These are phyloP conservation scores for Cistogaster globosa DNA, from an alignment of 2,888 invertebrate genomes.

Conservation along the genomic window DNA sequence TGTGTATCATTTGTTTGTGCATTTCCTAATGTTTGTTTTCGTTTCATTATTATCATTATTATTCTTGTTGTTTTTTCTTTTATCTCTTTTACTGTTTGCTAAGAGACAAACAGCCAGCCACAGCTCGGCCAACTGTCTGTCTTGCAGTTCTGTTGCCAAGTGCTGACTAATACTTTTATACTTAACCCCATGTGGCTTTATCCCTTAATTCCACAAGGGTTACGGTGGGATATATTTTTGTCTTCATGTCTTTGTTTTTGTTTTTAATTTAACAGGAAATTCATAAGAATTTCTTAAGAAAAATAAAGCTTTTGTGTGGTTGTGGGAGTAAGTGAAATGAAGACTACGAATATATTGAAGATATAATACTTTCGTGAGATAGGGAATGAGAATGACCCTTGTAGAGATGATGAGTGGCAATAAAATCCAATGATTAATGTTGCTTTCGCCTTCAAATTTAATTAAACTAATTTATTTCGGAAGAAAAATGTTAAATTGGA, in stretches of 20 bases:
- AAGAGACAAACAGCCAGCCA: too few species aligned
- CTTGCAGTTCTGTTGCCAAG: conserved; percentile 30
- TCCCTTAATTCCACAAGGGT: conserved; percentile 65
- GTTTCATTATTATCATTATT: conserved; percentile 14
- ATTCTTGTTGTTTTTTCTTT: conserved; percentile 44
- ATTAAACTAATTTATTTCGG: conserved; percentile 51
- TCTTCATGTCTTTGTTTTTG: conserved; percentile 26
- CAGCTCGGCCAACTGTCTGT: not conserved
- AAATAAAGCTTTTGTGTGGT: conserved; percentile 28
- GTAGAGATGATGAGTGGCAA: conserved; percentile 4
- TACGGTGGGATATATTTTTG: conserved; percentile 40
- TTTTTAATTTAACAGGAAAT: conserved; percentile 57
- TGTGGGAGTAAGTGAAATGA: conserved; percentile 19
- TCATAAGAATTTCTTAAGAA: conserved; percentile 44
- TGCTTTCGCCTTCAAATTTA: conserved; percentile 31
- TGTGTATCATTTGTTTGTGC: conserved; percentile 30
- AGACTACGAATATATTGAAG: not conserved
- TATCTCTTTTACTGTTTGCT: conserved; percentile 72
- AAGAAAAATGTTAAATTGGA: conserved; percentile 3
- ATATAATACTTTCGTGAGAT: not conserved
- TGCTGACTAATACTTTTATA: conserved; percentile 67
- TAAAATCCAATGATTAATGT: conserved; percentile 41
- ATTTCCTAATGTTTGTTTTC: conserved; percentile 46
- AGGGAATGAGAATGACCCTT: conserved; percentile 7
- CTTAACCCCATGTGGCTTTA: conserved; percentile 69